Conservation (phyloP, 2,797 vertebrate genomes). For the Merluccius polli region DNA sequence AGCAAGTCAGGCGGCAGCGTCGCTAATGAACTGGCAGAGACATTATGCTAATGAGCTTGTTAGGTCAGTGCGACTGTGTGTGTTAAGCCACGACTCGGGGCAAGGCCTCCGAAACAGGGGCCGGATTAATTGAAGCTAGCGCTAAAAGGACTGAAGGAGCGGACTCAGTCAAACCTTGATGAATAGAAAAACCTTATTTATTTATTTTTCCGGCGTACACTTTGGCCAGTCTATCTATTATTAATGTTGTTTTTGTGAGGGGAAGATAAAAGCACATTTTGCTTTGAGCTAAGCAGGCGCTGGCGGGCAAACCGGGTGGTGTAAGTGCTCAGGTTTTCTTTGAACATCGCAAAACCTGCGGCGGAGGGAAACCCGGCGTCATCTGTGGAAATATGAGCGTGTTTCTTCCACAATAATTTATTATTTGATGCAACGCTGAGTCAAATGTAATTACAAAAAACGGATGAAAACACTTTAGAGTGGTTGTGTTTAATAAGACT, state of each 20-base stretch:
- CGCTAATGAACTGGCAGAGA: conserved; percentile 79
- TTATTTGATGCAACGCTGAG: not conserved
- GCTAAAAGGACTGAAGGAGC: conserved; percentile 61
- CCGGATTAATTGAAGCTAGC: conserved; percentile 66
- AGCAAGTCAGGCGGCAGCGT: conserved; percentile 72
- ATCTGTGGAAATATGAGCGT: not conserved
- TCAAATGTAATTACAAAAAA: not conserved
- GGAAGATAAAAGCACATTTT: not conserved
- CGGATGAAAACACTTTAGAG: too few species aligned
- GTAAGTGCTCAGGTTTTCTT: too few species aligned
- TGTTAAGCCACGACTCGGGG: conserved; percentile 75
- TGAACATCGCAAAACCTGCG: not conserved
- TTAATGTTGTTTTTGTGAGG: not conserved
- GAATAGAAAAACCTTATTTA: conserved; percentile 27
- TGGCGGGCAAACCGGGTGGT: not conserved
- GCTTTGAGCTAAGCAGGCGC: not conserved
- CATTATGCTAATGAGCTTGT: conserved; percentile 81
- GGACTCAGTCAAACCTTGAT: conserved; percentile 60
- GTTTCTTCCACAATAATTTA: not conserved
- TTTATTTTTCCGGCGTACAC: not conserved
- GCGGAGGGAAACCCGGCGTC: not conserved
- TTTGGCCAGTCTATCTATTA: not conserved
- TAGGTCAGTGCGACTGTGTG: conserved; percentile 81
- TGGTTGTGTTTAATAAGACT: not conserved
- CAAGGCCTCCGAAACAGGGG: conserved; percentile 52